Base-by-base conservation (phyloP, 2,113 vertebrate species). In the Campylomormyrus numenius region DNA sequence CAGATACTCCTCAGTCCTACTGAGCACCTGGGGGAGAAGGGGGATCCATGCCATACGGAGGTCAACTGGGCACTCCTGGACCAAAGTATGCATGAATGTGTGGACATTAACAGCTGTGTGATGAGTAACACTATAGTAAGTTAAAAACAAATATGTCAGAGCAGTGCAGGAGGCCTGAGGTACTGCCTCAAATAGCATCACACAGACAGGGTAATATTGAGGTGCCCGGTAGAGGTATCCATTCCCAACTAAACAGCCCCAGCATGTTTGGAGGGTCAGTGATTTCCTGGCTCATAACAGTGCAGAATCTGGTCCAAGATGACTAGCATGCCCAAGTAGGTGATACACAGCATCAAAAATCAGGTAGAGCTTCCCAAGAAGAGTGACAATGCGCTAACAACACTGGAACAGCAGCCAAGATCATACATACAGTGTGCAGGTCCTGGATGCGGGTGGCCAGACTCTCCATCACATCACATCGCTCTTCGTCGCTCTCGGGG, bases 1-100 rank as follows among this genome's bases (percentile, higher is more conserved):
- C 91, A 99, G 92, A 90, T 99, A 99, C 58, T 99, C 98, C 92
- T 99, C 98, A 0, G 98, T 99, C 89, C 98, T 98, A 93, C 97
- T 96, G 31, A 99, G 96, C 88, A 99, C 98, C 98, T 99, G 91
- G 8, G 45, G n/a, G 9, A 83, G 77, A n/a, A 48, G 74, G 15
- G 35, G 35, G 13, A 2, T 10, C 74, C 74, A 80, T 39, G 31
- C 13, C 74, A 19, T 42, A 19, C 3, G n/a, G 5, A 35, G 35
- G 35, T 80, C 42, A 80, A 42, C 11, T n/a, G n/a, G 3, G 58
- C 58, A 11, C 0, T 8, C n/a, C 58, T 31, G n/a, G n/a, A 66
- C n/a, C 62, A 31, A 27, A 66, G 62, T 10, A 66, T 31, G 9
- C 3, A 27, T 27, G 62, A 27, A 77, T 39, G 70, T 19, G 13